Conservation (phyloP, 1,140 invertebrate genomes). For the Campoletis sonorensis region DNA sequence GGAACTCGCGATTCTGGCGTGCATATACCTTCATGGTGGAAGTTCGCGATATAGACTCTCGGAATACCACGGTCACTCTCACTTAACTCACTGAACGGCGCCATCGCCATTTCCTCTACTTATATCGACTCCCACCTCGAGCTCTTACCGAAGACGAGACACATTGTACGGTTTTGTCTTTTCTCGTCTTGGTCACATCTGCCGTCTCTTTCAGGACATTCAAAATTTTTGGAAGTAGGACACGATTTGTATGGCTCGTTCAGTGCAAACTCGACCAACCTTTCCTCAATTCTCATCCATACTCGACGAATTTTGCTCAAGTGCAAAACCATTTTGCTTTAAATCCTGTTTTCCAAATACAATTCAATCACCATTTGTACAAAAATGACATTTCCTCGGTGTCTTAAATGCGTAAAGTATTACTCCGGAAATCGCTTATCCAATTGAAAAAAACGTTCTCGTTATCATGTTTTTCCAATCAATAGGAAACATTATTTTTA, state of each 20-base stretch:
- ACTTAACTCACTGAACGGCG: conserved; percentile 73
- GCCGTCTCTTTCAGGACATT: conserved; percentile 6
- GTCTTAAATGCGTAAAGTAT: too few species aligned
- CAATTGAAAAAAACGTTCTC: too few species aligned
- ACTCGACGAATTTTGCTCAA: too few species aligned
- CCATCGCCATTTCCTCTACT: conserved; percentile 68
- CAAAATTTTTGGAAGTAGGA: conserved; percentile 20
- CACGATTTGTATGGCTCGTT: background rate
- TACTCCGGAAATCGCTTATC: too few species aligned
- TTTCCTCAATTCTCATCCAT: too few species aligned
- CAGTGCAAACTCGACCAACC: too few species aligned
- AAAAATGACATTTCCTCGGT: too few species aligned
- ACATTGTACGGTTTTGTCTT: conserved; percentile 12
- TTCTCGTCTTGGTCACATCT: conserved; percentile 13
- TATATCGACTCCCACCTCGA: conserved; percentile 71
- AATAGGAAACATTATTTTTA: too few species aligned
- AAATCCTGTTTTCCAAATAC: too few species aligned
- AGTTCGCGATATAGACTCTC: conserved; percentile 66
- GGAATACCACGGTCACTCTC: conserved; percentile 74
- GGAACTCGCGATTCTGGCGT: conserved; percentile 41
- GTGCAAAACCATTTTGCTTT: too few species aligned
- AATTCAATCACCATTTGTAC: too few species aligned
- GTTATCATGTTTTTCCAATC: too few species aligned
- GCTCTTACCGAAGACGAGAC: background rate
- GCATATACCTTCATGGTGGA: conserved; percentile 71